Evolutionary conservation across 2,888 invertebrate species (phyloP).

Genomic region (Drosophila prolongata): DNA sequence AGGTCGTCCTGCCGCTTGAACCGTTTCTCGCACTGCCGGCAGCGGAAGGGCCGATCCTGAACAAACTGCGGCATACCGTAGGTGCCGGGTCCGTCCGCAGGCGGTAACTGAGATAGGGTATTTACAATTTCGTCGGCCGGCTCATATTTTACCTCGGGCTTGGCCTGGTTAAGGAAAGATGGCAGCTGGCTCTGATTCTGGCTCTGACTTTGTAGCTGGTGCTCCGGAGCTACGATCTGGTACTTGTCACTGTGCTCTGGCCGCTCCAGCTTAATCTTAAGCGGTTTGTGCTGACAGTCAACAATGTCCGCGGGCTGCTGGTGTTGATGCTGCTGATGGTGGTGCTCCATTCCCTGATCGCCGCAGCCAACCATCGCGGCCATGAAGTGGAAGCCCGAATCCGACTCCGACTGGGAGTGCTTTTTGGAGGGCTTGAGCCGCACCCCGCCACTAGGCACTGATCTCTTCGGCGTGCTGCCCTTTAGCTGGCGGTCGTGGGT

Average conservation of each 20-base stretch:
- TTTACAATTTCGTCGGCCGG: constrained; percentile 61
- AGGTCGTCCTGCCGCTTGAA: constrained; percentile 82
- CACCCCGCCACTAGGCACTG: constrained; percentile 28
- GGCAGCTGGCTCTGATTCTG: constrained; percentile 45
- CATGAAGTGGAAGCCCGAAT: constrained; percentile 75
- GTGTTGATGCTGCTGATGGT: constrained; percentile 45
- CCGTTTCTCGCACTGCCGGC: constrained; percentile 73
- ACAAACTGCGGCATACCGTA: constrained; percentile 75
- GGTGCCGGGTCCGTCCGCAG: constrained; percentile 69
- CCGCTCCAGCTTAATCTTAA: constrained; percentile 74
- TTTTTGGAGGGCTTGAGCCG: constrained; percentile 52
- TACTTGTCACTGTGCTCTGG: constrained; percentile 70
- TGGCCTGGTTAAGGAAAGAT: constrained; percentile 53
- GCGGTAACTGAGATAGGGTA: constrained; percentile 63
- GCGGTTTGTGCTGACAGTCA: constrained; percentile 54
- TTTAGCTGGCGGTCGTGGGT: constrained; percentile 79
- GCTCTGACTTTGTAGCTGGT: neutral
- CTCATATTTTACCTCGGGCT: constrained; percentile 71
- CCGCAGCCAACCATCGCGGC: constrained; percentile 55
- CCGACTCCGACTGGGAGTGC: constrained; percentile 35
- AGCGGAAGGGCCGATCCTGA: constrained; percentile 75
- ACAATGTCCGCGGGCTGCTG: constrained; percentile 34
- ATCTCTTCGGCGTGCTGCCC: constrained; percentile 49
- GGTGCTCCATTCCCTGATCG: constrained; percentile 22
- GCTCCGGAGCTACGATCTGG: constrained; percentile 52